Base-by-base conservation (phyloP, 1,140 invertebrate genomes). In the Pomacea maculata region DNA sequence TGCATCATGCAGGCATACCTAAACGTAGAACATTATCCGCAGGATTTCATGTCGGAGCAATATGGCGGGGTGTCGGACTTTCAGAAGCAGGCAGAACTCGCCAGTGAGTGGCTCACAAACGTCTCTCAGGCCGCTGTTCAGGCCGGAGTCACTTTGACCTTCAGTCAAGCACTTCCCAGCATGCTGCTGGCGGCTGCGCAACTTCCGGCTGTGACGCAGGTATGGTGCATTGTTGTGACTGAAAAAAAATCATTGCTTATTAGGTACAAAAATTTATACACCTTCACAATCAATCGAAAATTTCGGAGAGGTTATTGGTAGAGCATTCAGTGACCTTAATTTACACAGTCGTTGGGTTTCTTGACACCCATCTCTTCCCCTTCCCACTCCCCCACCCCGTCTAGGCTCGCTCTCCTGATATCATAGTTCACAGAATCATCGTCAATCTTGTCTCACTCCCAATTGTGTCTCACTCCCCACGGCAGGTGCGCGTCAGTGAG, bases 401-500 rank as follows among this genome's bases (percentile, higher is more conserved):
- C 64, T 2, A 19, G 17, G 64, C n/a, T 2, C n/a, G 17, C 3
- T 4, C 7, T 65, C 64, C 64, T 65, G 2, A 17, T 4, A n/a
- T 19, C n/a, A 2, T 65, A 2, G 64, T 17, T 65, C 64, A 19
- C 7, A 19, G 64, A 19, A n/a, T 45, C 34, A 45, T 45, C 34
- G 34, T 45, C 34, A 45, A 45, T 45, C 34, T 45, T 45, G 34
- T 45, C 3, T 6, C 45, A 4, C 9, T 73, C 21, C 10, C 63
- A n/a, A n/a, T n/a, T n/a, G n/a, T 45, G 34, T 45, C 3, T 6
- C 45, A 4, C 9, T 73, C 21, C 10, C 63, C 12, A 25, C 25
- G 25, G 25, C 54, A 82, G 81, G 78, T n/a, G 4, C 77, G 72
- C 6, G 81, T 82, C 17, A 82, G 81, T 52, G 78, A 61, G 15